Base-by-base conservation (phyloP, 2,797 vertebrate genomes). In the Varecia variegata region DNA sequence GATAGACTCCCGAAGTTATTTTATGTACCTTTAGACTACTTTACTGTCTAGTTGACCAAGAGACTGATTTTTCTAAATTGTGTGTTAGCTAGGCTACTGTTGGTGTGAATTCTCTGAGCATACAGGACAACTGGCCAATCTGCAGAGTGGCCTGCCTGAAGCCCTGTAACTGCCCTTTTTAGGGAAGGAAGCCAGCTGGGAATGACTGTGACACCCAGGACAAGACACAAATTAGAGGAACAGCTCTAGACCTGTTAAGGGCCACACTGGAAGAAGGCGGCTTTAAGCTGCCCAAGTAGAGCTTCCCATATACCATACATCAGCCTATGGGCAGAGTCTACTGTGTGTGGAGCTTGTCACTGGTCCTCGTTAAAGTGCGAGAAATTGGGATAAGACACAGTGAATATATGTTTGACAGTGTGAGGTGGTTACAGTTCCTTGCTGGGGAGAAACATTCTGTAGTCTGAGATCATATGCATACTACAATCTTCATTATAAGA, bases 321-420 rank as follows among this genome's bases (percentile, higher is more conserved):
- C 27, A 89, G 80, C 45, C 14, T 38, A 30, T 0, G 9, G 20
- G 80, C 2, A 0, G 11, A 0, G 2, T 62, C 50, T 25, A 17
- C 40, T 81, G 40, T 45, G 30, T 35, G 20, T 71, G 27, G 30
- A 62, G 7, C 21, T 13, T 80, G 47, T 5, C 32, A 5, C 65
- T 88, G 50, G 18, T 65, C 52, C 65, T 83, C 70, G 58, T 70
- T 54, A 96, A 92, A 93, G 93, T 20, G 38, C 77, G 15, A 87
- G 56, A 79, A 79, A 65, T 8, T n/a, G 35, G 38, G 56, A 27
- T 38, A 60, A 40, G 56, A 60, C 4, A 7, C 1, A 56, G 5
- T 17, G 21, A 79, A 43, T 21, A 2, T 65, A 32, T n/a, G 21
- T 25, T 5, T 71, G 56, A 80, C 82, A 17, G 2, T 23, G 20